Percentiles rank a stretch among this genome's conserved stretches.
Evolutionary conservation across 2,888 invertebrate genomes (phyloP).

Genomic region (Anodontia alba): DNA sequence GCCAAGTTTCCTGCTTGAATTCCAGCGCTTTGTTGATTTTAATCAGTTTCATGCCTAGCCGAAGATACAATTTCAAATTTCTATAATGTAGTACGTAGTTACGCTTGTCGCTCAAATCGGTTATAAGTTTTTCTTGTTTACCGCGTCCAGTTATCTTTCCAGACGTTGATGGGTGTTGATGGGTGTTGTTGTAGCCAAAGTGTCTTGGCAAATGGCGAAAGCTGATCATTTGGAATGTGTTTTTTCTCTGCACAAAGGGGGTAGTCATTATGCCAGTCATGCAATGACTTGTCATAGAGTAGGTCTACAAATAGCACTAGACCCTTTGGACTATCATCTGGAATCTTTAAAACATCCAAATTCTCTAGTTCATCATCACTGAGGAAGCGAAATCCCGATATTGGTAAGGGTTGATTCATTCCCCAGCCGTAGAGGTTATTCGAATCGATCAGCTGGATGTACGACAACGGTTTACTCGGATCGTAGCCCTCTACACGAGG

Average conservation of each 20-base stretch:
- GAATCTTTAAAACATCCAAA: slow-evolving; percentile 22
- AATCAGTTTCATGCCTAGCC: slow-evolving; percentile 62
- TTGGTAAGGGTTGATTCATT: slow-evolving; percentile 28
- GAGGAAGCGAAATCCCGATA: slow-evolving; percentile 21
- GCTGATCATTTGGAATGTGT: slow-evolving; percentile 12
- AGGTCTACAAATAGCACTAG: slow-evolving; percentile 28
- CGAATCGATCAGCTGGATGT: not conserved
- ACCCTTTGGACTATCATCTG: slow-evolving; percentile 22
- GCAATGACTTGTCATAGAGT: slow-evolving; percentile 20
- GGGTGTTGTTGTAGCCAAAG: slow-evolving; percentile 22
- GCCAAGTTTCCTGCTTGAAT: slow-evolving; percentile 75
- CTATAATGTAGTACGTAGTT: slow-evolving; percentile 28
- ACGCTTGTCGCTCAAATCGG: slow-evolving; percentile 28
- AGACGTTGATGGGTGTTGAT: not conserved
- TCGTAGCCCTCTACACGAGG: not conserved
- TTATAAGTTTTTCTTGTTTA: slow-evolving; percentile 23
- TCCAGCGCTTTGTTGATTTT: slow-evolving; percentile 76
- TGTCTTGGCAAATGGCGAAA: slow-evolving; percentile 28
- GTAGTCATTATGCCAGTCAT: slow-evolving; percentile 31
- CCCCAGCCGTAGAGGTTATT: slow-evolving; percentile 32
- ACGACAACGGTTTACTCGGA: slow-evolving; percentile 27
- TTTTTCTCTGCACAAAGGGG: slow-evolving; percentile 31
- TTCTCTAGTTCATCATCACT: slow-evolving; percentile 2
- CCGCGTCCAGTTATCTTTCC: slow-evolving; percentile 4
- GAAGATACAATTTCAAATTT: slow-evolving; percentile 30